Conservation (phyloP, 2,113 vertebrate species). For the Urocitellus parryii region DNA sequence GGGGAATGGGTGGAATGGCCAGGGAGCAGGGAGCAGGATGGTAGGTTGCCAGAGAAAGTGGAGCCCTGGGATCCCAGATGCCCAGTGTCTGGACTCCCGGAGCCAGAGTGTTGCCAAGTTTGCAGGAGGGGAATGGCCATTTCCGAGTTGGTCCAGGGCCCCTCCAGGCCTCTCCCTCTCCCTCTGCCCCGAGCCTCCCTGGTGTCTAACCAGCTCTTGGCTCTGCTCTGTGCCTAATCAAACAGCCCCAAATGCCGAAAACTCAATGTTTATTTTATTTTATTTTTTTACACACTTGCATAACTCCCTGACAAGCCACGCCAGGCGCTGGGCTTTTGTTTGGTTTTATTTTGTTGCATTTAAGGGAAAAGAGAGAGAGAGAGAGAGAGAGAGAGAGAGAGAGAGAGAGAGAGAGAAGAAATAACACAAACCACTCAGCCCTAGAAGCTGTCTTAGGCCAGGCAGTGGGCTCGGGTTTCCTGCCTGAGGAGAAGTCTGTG, state of each 20-base stretch:
- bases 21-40: neutral
- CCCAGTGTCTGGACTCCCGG: constrained; percentile 46
- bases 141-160: constrained; percentile 41
- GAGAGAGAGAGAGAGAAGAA: constrained; percentile 36
- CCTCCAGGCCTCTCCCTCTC: neutral
- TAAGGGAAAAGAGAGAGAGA: neutral
- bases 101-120: constrained; percentile 41
- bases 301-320: constrained; percentile 82
- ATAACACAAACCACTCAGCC: constrained; percentile 75
- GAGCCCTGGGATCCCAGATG: constrained; percentile 3
- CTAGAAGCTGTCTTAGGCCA: constrained; percentile 72
- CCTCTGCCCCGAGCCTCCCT: constrained; percentile 55
- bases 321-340: constrained; percentile 82
- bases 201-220: constrained; percentile 65
- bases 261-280: constrained; percentile 85
- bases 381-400: neutral
- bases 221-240: constrained; percentile 78
- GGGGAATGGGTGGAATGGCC: neutral
- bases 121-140: constrained; percentile 45
- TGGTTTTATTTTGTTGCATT: constrained; percentile 84
- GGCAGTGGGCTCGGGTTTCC: constrained; percentile 78
- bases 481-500: constrained; percentile 77
- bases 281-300: constrained; percentile 86
- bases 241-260: constrained; percentile 81
- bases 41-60: constrained; percentile 25